phyloP scores from a whole-genome alignment of 2,797 vertebrate species.

The Lindbergichthys nudifrons region DNA sequence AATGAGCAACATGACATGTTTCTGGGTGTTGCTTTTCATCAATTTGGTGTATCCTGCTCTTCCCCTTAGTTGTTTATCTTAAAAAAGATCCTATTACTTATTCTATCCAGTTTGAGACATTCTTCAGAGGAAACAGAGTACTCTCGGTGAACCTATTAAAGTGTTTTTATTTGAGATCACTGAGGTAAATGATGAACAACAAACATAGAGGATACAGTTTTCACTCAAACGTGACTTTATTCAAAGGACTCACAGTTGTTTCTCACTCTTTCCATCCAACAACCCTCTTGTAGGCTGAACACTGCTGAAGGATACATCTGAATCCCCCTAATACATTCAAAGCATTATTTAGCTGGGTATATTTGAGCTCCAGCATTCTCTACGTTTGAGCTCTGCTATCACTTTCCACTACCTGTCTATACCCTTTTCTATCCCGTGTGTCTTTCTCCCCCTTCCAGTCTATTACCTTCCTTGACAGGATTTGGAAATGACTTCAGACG shows the following conservation, averaged over 20 bases:
- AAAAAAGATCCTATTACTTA: not conserved
- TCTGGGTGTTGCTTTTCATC: conserved; percentile 10
- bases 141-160: not conserved
- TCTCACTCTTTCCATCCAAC: conserved; percentile 6
- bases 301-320: conserved; percentile 1
- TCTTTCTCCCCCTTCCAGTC: conserved; percentile 32
- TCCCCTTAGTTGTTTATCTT: not conserved
- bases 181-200: conserved; percentile 16
- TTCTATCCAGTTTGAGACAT: conserved; percentile 8
- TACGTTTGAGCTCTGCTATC: conserved; percentile 31
- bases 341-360: conserved; percentile 6
- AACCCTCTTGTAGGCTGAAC: not conserved
- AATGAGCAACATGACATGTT: conserved; percentile 47
- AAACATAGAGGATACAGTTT: conserved; percentile 7
- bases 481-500: conserved; percentile 61
- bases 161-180: conserved; percentile 1
- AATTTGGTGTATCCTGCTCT: conserved; percentile 2
- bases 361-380: not conserved
- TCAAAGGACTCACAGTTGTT: conserved; percentile 2
- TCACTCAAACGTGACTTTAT: not conserved
- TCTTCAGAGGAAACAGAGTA: not conserved
- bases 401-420: conserved; percentile 42
- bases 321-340: conserved; percentile 10
- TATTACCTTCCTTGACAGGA: conserved; percentile 50
- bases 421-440: not conserved